Conservation (phyloP, 2,797 vertebrate species). For the Pseudotriccus pelzelni region DNA sequence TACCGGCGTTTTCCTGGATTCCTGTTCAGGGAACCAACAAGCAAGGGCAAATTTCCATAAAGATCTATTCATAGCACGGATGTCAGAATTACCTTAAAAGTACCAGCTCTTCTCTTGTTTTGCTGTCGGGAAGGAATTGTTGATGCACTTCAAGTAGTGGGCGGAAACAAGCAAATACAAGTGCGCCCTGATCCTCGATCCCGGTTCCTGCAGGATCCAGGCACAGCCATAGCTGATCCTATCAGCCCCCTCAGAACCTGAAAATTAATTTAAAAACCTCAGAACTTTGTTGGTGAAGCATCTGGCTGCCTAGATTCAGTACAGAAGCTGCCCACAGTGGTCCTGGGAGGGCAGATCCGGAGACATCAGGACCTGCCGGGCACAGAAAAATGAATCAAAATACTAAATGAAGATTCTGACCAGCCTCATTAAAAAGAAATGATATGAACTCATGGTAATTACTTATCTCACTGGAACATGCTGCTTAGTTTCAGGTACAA, state of each 20-base stretch:
- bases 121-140: slow-evolving; percentile 42
- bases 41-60: background rate
- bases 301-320: background rate
- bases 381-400: slow-evolving; percentile 38
- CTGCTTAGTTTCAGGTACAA: slow-evolving; percentile 51
- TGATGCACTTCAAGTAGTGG: slow-evolving; percentile 40
- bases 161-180: background rate
- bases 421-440: slow-evolving; percentile 45
- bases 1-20: fast-evolving
- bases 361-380: background rate
- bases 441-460: slow-evolving; percentile 57
- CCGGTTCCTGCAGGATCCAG: background rate
- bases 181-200: background rate
- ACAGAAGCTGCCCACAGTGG: background rate
- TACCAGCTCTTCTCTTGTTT: slow-evolving; percentile 3
- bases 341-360: background rate
- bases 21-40: background rate
- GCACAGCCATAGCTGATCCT: background rate
- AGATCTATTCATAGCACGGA: background rate
- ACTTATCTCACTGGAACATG: slow-evolving; percentile 43
- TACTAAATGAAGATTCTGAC: slow-evolving; percentile 26
- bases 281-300: background rate
- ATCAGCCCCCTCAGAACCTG: background rate
- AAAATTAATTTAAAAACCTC: background rate
- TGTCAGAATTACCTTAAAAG: slow-evolving; percentile 48